Conservation (phyloP, 2,113 vertebrate species). For the Nycticebus coucang region DNA sequence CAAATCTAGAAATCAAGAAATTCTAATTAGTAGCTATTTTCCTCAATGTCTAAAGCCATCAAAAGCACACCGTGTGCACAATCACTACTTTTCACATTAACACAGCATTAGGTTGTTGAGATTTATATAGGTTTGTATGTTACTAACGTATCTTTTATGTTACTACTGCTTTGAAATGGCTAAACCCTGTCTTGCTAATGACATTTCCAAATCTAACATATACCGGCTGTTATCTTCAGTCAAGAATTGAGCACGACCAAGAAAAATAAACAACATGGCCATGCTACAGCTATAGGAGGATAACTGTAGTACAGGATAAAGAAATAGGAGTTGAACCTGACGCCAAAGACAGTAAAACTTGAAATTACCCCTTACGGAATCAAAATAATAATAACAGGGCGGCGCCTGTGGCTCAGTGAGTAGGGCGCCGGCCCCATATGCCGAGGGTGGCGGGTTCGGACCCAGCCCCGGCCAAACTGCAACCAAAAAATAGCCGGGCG, state of each 20-base stretch:
- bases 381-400: not conserved
- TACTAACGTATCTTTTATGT: not conserved
- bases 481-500: too few relatives aligned
- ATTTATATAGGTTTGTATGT: not conserved
- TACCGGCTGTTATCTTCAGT: not conserved
- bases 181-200: not conserved
- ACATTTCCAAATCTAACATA: conserved; percentile 4
- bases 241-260: not conserved
- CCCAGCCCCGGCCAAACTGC: too few relatives aligned
- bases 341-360: not conserved
- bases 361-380: not conserved
- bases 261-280: not conserved
- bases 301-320: not conserved
- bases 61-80: not conserved
- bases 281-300: not conserved
- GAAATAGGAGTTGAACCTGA: not conserved
- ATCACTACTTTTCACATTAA: conserved; percentile 28
- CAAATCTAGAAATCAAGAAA: conserved; percentile 22
- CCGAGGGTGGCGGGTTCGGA: too few relatives aligned
- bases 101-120: not conserved
- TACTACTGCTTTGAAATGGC: not conserved
- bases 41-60: conserved; percentile 3
- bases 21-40: conserved; percentile 15
- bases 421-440: too few relatives aligned
- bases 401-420: too few relatives aligned